phyloP scores from a whole-genome alignment of 2,888 invertebrate species.

The Aphidius colemani region DNA sequence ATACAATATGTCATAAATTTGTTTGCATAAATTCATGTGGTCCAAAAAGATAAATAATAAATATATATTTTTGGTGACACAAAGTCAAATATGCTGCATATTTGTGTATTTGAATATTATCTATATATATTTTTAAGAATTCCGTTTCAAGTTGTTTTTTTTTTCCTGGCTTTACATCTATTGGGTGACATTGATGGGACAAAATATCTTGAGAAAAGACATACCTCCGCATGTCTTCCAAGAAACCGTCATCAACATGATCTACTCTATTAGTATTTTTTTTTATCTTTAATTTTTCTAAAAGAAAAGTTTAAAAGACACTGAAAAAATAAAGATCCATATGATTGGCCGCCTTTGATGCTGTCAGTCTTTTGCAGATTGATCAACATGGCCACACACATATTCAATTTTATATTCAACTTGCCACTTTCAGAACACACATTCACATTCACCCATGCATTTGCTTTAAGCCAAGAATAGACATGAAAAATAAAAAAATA shows the following conservation, averaged over 20 bases:
- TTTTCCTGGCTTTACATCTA: background rate
- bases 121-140: background rate
- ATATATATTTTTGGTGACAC: conserved; percentile 18
- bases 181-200: conserved; percentile 22
- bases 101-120: background rate
- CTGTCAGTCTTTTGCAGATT: conserved; percentile 19
- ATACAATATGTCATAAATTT: too few relatives aligned
- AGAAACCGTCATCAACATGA: background rate
- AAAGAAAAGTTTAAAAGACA: background rate
- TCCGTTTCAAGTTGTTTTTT: background rate
- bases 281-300: too few relatives aligned
- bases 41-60: conserved; percentile 1
- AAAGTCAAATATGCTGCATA: conserved; percentile 8
- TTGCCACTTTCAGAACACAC: too few relatives aligned
- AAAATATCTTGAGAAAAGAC: conserved; percentile 18
- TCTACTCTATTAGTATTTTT: too few relatives aligned
- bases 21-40: conserved; percentile 1
- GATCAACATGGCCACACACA: conserved; percentile 11
- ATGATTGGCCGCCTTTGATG: conserved; percentile 24
- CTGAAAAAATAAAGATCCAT: conserved; percentile 28
- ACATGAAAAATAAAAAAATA: too few relatives aligned
- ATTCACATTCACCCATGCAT: too few relatives aligned
- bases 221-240: conserved; percentile 22
- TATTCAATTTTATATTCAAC: too few relatives aligned
- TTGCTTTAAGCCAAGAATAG: too few relatives aligned